Percentiles rank a stretch among this genome's conserved stretches.
Conservation (phyloP, 2,113 vertebrate species). For the Myocastor coypus region DNA sequence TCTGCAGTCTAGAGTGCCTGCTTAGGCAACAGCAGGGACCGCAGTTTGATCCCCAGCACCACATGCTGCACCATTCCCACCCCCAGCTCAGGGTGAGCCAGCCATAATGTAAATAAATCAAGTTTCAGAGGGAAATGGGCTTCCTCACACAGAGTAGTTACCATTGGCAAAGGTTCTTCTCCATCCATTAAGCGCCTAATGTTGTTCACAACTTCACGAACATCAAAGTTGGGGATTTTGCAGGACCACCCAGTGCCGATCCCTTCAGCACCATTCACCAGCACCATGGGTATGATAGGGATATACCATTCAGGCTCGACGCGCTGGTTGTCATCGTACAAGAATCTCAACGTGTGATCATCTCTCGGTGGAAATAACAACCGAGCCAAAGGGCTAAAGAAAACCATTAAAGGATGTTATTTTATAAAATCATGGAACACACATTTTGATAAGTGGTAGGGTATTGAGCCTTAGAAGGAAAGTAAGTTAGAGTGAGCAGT, state of each 20-base stretch:
- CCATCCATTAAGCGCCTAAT: constrained; percentile 94
- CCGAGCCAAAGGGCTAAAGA: constrained; percentile 91
- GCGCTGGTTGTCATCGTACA: constrained; percentile 96
- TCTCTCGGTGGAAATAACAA: constrained; percentile 94
- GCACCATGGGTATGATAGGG: constrained; percentile 95
- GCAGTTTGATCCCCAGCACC: no score
- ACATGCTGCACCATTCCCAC: no score
- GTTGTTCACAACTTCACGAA: constrained; percentile 95
- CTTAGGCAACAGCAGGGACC: no score
- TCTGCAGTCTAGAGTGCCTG: no score
- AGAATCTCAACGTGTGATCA: constrained; percentile 94
- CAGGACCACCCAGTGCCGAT: constrained; percentile 99
- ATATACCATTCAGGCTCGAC: constrained; percentile 99
- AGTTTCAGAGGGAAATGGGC: constrained; percentile 28
- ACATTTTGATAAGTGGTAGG: not conserved
- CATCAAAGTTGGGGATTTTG: constrained; percentile 94
- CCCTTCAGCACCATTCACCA: constrained; percentile 96
- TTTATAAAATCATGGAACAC: constrained; percentile 49
- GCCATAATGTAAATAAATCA: no score
- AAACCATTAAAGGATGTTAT: constrained; percentile 50
- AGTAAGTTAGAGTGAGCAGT: not conserved
- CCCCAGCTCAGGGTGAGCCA: no score
- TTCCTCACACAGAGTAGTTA: constrained; percentile 82
- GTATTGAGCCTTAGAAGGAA: constrained; percentile 39
- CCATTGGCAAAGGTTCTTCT: constrained; percentile 94